Base-by-base conservation (phyloP, 2,888 invertebrate species). In the Ctena decussata region DNA sequence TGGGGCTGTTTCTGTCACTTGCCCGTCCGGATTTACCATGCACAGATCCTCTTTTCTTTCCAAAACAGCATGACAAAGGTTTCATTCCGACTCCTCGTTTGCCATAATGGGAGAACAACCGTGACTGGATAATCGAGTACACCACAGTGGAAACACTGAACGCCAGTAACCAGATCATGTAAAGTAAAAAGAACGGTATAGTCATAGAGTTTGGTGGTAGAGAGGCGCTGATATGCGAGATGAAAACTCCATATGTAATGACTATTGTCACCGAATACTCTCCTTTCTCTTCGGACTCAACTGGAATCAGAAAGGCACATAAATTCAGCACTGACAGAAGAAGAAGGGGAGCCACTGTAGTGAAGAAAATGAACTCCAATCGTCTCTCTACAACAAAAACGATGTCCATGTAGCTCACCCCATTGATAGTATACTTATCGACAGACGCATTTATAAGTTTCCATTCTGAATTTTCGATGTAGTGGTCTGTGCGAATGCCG, bases 401-500 rank as follows among this genome's bases (percentile, higher is more conserved):
- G 30, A 65, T 35, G 18, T 65, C 65, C 18, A 65, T 65, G 35
- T 65, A 65, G 35, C 65, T 65, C 18, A 65, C 65, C 3, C 24
- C 65, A 18, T 65, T 30, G 27, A 65, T 21, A 11, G 18, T 18
- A 18, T 65, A 65, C 24, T 65, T 65, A 3, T 65, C 65, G 1
- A 65, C 65, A 1, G 65, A 35, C 6, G 65, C 65, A 21, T 65
- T 65, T 32, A 65, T 18, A 35, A 65, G 65, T 21, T 65, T 65
- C 65, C 65, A 65, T 65, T 65, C 35, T 35, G 65, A 65, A 18
- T 65, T 65, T 21, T 65, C 65, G 15, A 65, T 65, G 35, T 65
- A 65, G 18, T 65, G 32, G 21, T 65, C 65, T 18, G 35, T 65
- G 1, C 65, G 32, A 35, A 65, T 30, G 8, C 65, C 65, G 21